These are phyloP conservation scores for Pinctada fucata DNA, from an alignment of 2,888 invertebrate species.

Conservation along the genomic window DNA sequence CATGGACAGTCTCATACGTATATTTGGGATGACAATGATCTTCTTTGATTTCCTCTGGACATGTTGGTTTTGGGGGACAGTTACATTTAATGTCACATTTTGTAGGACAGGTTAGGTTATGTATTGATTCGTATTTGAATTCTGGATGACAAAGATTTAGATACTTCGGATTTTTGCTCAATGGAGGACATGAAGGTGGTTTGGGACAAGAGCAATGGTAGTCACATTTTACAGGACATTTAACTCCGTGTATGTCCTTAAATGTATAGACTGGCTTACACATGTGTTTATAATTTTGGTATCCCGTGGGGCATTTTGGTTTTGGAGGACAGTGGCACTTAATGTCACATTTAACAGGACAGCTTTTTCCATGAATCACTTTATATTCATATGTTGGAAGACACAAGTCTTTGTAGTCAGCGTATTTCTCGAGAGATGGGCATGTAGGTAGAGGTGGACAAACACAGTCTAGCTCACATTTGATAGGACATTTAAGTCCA, in stretches of 20 bases:
- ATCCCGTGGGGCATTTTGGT: background rate
- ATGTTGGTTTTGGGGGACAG: constrained; percentile 18
- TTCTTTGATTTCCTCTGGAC: background rate
- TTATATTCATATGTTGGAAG: background rate
- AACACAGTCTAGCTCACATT: constrained; percentile 9
- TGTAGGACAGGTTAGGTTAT: background rate
- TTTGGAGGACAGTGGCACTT: constrained; percentile 2
- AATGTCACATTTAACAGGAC: background rate
- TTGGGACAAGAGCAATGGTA: background rate
- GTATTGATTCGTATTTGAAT: background rate
- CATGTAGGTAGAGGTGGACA: constrained; percentile 18
- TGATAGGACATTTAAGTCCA: constrained; percentile 9
- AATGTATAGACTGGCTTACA: constrained; percentile 5
- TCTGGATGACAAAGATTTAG: background rate
- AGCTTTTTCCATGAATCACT: background rate
- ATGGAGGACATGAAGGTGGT: constrained; percentile 8
- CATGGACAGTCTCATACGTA: constrained; percentile 6
- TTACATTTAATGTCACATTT: constrained; percentile 5
- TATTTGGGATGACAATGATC: constrained; percentile 14
- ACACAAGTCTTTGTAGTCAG: constrained; percentile 9
- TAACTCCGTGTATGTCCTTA: constrained; percentile 7
- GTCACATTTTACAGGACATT: constrained; percentile 19
- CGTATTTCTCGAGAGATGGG: background rate
- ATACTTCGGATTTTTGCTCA: background rate
- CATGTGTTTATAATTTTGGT: background rate